phyloP scores from a whole-genome alignment of 2,797 vertebrate species.

The Synaphobranchus kaupii region DNA sequence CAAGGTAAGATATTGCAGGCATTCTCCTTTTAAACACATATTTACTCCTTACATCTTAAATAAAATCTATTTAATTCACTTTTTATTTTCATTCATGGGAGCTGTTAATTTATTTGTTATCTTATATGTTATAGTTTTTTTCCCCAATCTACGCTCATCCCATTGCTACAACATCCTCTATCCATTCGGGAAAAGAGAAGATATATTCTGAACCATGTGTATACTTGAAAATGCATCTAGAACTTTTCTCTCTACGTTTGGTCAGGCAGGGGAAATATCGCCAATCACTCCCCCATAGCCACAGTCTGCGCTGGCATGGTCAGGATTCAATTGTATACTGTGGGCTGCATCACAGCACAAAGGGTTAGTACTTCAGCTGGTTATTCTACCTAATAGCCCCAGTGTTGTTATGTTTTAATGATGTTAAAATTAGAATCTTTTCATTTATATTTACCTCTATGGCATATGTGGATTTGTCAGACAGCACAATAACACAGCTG shows the following conservation, averaged over 20 bases:
- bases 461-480: conserved; percentile 47
- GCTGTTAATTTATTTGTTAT: not conserved
- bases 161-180: too few species aligned
- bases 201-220: too few species aligned
- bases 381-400: not conserved
- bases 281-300: too few species aligned
- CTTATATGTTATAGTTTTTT: not conserved
- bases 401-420: not conserved
- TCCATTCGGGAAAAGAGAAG: too few species aligned
- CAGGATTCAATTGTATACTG: too few species aligned
- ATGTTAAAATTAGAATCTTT: not conserved
- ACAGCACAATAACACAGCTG: conserved; percentile 57
- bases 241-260: too few species aligned
- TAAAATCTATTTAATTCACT: too few species aligned
- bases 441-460: conserved; percentile 52
- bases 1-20: not conserved
- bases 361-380: not conserved
- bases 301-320: too few species aligned
- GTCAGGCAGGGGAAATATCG: too few species aligned
- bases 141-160: not conserved
- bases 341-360: not conserved
- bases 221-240: too few species aligned
- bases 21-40: not conserved
- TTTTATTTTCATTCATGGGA: not conserved
- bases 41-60: not conserved